Evolutionary conservation across 2,797 vertebrate genomes (phyloP).

Genomic region (Allobates femoralis): DNA sequence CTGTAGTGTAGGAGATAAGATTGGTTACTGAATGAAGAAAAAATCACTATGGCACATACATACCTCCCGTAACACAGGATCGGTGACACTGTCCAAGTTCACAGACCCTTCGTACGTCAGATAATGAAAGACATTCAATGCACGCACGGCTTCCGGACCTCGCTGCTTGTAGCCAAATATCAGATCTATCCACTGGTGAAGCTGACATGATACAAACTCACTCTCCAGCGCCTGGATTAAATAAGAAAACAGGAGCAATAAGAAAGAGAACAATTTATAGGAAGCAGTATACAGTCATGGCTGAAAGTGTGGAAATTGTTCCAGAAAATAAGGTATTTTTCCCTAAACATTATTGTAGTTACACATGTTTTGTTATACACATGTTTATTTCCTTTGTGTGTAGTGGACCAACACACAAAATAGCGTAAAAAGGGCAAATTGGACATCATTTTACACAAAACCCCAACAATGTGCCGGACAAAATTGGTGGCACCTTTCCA

Average conservation of each 20-base stretch:
- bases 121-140: conserved; percentile 97
- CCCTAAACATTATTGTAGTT: too few relatives aligned
- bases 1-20: background rate
- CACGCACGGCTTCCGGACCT: conserved; percentile 93
- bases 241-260: conserved; percentile 54
- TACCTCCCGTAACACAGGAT: conserved; percentile 92
- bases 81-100: conserved; percentile 91
- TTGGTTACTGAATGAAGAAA: background rate
- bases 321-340: too few relatives aligned
- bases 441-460: too few relatives aligned
- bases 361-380: too few relatives aligned
- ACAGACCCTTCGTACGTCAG: conserved; percentile 94
- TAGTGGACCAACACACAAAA: too few relatives aligned
- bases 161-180: conserved; percentile 99
- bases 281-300: background rate
- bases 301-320: too few relatives aligned
- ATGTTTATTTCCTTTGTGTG: too few relatives aligned
- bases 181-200: conserved; percentile 99
- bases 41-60: conserved; percentile 62
- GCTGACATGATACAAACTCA: conserved; percentile 98
- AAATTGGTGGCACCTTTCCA: too few relatives aligned
- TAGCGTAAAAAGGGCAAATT: too few relatives aligned
- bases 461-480: too few relatives aligned
- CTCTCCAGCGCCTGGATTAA: conserved; percentile 93
- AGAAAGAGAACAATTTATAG: background rate